Evolutionary conservation across 1,140 invertebrate genomes (phyloP).

Genomic region (Diorhabda sublineata): DNA sequence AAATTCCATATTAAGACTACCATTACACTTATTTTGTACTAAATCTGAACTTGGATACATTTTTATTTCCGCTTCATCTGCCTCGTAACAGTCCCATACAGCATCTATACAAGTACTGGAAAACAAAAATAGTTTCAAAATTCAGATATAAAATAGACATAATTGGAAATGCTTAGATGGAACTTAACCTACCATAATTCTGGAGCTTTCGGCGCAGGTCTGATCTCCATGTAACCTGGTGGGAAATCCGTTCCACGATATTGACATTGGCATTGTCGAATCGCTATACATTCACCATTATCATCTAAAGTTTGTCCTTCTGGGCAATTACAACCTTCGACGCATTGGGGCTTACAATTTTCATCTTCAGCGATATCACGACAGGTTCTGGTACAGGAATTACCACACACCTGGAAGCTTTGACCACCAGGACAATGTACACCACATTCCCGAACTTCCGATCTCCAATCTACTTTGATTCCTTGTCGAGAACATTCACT

Average conservation of each 20-base stretch:
- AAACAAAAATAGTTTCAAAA: conserved; percentile 25
- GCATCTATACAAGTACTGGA: conserved; percentile 69
- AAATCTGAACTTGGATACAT: conserved; percentile 59
- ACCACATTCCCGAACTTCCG: conserved; percentile 73
- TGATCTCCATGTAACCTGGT: conserved; percentile 69
- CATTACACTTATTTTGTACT: conserved; percentile 57
- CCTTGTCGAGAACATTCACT: conserved; percentile 68
- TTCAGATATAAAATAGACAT: background rate
- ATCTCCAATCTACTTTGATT: conserved; percentile 70
- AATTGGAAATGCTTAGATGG: background rate
- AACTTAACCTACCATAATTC: conserved; percentile 61
- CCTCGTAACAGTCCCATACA: conserved; percentile 67
- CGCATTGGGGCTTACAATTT: conserved; percentile 62
- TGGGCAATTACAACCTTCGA: conserved; percentile 86
- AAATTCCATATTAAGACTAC: conserved; percentile 62
- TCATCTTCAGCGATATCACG: conserved; percentile 54
- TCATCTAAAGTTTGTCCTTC: conserved; percentile 63
- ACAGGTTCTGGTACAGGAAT: conserved; percentile 70
- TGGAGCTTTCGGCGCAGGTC: conserved; percentile 58
- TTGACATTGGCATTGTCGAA: conserved; percentile 70
- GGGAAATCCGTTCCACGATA: conserved; percentile 69
- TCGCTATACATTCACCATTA: conserved; percentile 69
- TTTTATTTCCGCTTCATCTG: conserved; percentile 58
- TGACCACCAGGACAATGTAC: conserved; percentile 73
- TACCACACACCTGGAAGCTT: conserved; percentile 73